Evolutionary conservation across 2,113 vertebrate genomes (phyloP).

Genomic region (Pteronura brasiliensis): DNA sequence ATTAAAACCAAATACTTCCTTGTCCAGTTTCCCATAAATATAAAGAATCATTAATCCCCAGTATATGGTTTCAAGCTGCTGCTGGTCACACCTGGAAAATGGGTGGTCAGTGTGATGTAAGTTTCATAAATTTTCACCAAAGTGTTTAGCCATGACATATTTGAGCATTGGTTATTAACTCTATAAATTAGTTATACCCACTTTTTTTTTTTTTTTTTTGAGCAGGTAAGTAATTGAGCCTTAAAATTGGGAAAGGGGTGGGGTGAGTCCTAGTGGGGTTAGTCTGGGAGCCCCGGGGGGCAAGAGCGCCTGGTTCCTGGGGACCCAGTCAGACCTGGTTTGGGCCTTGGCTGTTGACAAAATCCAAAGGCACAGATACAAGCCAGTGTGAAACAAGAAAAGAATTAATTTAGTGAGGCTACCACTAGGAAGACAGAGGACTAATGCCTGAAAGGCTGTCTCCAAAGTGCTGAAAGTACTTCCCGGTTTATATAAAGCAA

Average conservation of each 20-base stretch:
- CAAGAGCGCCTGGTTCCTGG: neutral
- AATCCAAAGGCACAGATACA: neutral
- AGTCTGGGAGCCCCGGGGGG: neutral
- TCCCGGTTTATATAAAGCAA: neutral
- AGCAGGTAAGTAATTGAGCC: neutral
- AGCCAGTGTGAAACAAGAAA: neutral
- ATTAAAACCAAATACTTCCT: slow-evolving; percentile 32
- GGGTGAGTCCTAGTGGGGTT: neutral
- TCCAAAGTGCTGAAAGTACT: neutral
- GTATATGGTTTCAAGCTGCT: neutral
- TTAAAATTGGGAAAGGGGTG: neutral
- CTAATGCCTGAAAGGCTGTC: neutral
- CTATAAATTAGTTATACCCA: neutral
- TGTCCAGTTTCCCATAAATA: neutral
- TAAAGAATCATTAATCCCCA: neutral
- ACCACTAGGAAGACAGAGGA: neutral
- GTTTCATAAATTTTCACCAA: neutral
- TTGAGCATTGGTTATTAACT: neutral
- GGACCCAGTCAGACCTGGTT: neutral
- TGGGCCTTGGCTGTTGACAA: neutral
- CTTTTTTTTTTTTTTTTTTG: neutral
- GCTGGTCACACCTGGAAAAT: neutral
- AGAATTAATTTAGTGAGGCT: neutral
- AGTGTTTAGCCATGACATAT: neutral
- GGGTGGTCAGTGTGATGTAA: neutral